Percentiles rank a stretch among this genome's conserved stretches.
Conservation (phyloP, 2,888 invertebrate species). For the Hybos culiciformis region DNA sequence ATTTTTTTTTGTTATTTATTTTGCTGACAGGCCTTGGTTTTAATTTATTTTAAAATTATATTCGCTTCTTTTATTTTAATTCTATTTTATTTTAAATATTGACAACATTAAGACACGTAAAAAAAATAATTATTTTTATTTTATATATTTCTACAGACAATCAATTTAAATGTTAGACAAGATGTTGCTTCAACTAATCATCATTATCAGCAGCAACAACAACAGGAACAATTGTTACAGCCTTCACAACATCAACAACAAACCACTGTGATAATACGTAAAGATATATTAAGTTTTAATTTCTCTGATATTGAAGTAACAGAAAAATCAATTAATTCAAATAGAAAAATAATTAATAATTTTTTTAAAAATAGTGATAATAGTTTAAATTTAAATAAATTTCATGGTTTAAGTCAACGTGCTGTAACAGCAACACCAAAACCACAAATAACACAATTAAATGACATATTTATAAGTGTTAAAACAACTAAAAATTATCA, state of each 20-base stretch:
- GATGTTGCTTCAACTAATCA: constrained; percentile 9
- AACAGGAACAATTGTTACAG: constrained; percentile 11
- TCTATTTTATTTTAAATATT: constrained; percentile 5
- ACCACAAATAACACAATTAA: constrained; percentile 54
- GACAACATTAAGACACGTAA: constrained; percentile 10
- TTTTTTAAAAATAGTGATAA: background rate
- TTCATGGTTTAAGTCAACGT: constrained; percentile 31
- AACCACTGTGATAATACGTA: constrained; percentile 33
- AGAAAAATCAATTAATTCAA: constrained; percentile 26
- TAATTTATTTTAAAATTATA: no score
- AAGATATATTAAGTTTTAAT: constrained; percentile 34
- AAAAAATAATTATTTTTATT: constrained; percentile 11
- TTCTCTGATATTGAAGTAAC: constrained; percentile 34
- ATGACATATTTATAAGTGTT: constrained; percentile 88
- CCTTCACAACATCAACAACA: constrained; percentile 18
- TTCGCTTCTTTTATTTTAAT: no score
- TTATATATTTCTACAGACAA: constrained; percentile 14
- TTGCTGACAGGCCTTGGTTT: no score
- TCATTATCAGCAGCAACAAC: constrained; percentile 9
- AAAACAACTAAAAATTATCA: constrained; percentile 89
- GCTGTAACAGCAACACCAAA: constrained; percentile 37
- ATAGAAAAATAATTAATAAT: background rate
- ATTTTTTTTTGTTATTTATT: no score
- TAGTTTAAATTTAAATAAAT: constrained; percentile 3
- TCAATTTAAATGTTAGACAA: background rate